phyloP scores from a whole-genome alignment of 2,888 invertebrate species.

The Rhodophaea formosa region DNA sequence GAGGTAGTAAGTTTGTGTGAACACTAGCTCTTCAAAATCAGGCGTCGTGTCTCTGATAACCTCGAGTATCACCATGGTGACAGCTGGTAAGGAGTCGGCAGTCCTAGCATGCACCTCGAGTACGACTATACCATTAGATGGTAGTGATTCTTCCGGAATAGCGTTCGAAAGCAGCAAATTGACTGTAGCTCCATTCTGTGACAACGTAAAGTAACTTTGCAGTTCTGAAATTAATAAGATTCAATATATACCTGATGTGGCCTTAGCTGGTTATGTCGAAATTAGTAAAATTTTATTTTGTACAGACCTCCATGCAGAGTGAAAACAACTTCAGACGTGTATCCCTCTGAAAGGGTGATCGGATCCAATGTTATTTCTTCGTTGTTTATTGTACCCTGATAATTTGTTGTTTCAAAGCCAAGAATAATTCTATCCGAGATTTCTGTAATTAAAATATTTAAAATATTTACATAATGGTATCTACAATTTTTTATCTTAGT shows the following conservation, averaged over 20 bases:
- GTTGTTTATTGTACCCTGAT: conserved; percentile 33
- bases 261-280: background rate
- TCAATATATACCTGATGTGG: background rate
- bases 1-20: conserved; percentile 35
- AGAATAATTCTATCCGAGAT: conserved; percentile 25
- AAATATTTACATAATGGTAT: no score
- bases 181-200: background rate
- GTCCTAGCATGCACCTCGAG: background rate
- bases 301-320: conserved; percentile 35
- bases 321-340: conserved; percentile 32
- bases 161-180: background rate
- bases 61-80: conserved; percentile 17
- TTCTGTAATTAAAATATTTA: conserved; percentile 26
- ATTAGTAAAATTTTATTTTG: background rate
- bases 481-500: no score
- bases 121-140: background rate
- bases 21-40: conserved; percentile 9
- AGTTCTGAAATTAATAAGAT: background rate
- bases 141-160: background rate
- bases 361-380: conserved; percentile 26
- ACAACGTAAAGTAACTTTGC: background rate
- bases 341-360: conserved; percentile 37
- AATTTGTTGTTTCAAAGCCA: conserved; percentile 35
- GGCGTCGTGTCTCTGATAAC: conserved; percentile 24
- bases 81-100: background rate